A percentile compares a stretch with the other conserved stretches of the same genome.
phyloP scores from a whole-genome alignment of 1,140 invertebrate species.

The Patella vulgata region DNA sequence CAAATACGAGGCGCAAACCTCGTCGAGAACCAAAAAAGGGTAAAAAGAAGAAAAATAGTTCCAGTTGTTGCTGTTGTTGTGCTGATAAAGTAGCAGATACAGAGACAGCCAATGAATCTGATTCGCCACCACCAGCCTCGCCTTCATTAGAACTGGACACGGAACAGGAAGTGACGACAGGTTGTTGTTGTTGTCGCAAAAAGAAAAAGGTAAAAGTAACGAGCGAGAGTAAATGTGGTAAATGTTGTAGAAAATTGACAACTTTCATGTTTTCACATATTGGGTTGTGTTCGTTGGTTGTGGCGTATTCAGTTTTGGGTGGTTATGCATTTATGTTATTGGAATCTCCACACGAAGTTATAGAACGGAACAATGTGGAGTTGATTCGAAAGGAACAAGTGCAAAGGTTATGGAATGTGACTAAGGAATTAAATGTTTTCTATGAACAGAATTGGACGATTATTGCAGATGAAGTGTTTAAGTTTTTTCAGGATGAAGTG shows the following conservation, averaged over 20 bases:
- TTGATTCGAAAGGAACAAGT: slow-evolving; percentile 21
- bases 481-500: slow-evolving; percentile 42
- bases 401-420: slow-evolving; percentile 77
- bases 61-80: too few relatives aligned
- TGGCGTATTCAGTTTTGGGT: slow-evolving; percentile 93
- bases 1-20: too few relatives aligned
- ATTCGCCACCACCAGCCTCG: too few relatives aligned
- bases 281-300: slow-evolving; percentile 93
- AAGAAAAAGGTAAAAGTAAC: background rate
- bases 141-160: background rate
- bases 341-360: slow-evolving; percentile 69
- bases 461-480: slow-evolving; percentile 30
- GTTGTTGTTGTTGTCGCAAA: slow-evolving; percentile 8
- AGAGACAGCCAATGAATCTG: too few relatives aligned
- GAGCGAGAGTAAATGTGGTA: background rate
- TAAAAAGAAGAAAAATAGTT: too few relatives aligned
- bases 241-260: slow-evolving; percentile 59
- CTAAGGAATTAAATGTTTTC: slow-evolving; percentile 77
- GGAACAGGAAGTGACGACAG: background rate
- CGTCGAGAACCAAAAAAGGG: too few relatives aligned
- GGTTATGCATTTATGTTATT: slow-evolving; percentile 90
- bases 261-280: slow-evolving; percentile 76
- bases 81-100: too few relatives aligned
- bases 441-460: slow-evolving; percentile 78
- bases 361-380: slow-evolving; percentile 7